A percentile compares a stretch with the other conserved stretches of the same genome.
Conservation (phyloP, 1,140 invertebrate genomes). For the Bacillus rossius region DNA sequence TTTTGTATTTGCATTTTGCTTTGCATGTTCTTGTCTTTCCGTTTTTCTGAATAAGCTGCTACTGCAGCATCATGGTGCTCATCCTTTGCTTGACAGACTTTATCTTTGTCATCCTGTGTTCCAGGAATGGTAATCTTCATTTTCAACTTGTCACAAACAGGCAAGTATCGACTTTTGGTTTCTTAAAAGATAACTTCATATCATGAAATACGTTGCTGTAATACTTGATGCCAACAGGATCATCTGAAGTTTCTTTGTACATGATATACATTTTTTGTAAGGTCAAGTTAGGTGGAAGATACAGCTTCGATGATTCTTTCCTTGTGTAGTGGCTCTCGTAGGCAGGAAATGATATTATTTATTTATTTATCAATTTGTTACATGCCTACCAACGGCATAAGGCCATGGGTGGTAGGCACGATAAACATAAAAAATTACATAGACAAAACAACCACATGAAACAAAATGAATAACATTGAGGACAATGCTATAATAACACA, state of each 20-base stretch:
- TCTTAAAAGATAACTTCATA: slow-evolving; percentile 7
- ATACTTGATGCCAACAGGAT: neutral
- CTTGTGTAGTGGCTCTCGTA: slow-evolving; percentile 7
- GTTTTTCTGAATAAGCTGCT: neutral
- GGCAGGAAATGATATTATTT: slow-evolving; percentile 7
- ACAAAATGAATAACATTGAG: no score
- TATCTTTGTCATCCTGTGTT: neutral
- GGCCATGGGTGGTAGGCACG: no score
- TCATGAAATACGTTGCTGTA: neutral
- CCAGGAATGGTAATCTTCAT: neutral
- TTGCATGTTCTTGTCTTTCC: neutral
- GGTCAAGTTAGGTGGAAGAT: slow-evolving; percentile 3
- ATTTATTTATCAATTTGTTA: no score
- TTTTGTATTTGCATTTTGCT: neutral
- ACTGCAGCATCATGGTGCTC: no score
- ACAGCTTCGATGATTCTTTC: neutral
- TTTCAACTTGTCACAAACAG: neutral
- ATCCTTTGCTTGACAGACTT: neutral
- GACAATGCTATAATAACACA: no score
- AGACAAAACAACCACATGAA: no score
- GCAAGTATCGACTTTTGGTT: slow-evolving; percentile 8
- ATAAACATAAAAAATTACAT: no score
- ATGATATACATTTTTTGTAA: slow-evolving; percentile 6
- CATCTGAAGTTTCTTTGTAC: neutral
- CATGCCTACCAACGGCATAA: no score